Evolutionary conservation across 2,888 invertebrate genomes (phyloP), one percentile per base, ranked within the genome.

Genomic region (Mimumesa dahlbomi): DNA sequence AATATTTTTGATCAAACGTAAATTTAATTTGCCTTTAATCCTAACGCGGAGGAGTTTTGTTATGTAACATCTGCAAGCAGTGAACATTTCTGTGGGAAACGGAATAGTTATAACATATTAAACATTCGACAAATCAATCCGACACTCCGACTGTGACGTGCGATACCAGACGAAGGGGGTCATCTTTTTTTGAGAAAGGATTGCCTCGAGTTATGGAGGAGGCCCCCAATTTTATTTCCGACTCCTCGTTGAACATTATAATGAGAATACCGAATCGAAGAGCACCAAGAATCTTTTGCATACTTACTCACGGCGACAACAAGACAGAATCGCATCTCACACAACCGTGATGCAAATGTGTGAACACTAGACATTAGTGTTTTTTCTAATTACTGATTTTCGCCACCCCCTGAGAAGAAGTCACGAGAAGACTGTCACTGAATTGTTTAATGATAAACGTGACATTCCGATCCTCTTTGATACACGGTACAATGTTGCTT

Each of bases 331-430:
- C 40, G 43, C 22, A 45, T 13, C 21, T 57, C 19, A n/a, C 64
- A 31, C 16, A 13, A n/a, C 56, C 54, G 43, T 64, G 54, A 73
- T 46, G 42, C 29, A 75, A 54, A 67, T 59, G 38, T 14, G 18
- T n/a, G 34, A 45, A 21, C 42, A 54, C 42, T 48, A 2, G 21
- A 40, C 36, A 36, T 18, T 31, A n/a, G 14, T 4, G 36, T 9
- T 48, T 16, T 9, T 49, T 49, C 36, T 19, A 14, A 42, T 34
- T 16, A 2, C 13, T 13, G 6, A 49, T 18, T 52, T 48, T 54
- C 6, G 5, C n/a, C 34, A n/a, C 29, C 16, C n/a, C 16, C 21
- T 11, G 1, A 49, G 14, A 9, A 9, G 25, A 29, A 14, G 16
- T 34, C n/a, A 29, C 21, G 42, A n/a, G 7, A 29, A 13, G 18